Conservation (phyloP, 92 coral and sea anemone genomes). For the Siderastrea radians region DNA sequence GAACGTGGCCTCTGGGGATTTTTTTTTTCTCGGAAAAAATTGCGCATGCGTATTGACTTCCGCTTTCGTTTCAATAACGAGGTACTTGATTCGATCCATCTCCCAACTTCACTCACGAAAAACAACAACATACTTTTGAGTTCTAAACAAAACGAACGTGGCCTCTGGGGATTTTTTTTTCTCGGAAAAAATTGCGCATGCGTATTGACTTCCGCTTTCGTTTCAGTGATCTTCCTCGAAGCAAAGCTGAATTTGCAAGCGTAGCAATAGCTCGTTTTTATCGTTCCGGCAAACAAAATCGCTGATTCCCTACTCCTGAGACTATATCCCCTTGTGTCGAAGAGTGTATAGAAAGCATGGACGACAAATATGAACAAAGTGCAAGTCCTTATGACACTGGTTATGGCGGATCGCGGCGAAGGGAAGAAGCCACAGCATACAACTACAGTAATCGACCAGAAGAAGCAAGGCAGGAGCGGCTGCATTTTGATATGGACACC, state of each 20-base stretch:
- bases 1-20: too few relatives aligned
- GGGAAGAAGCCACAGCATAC: not conserved
- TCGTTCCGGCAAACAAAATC: not conserved
- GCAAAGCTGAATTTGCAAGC: not conserved
- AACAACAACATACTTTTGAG: too few relatives aligned
- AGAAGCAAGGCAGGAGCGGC: slow-evolving; percentile 14
- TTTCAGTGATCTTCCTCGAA: not conserved
- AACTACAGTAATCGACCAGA: slow-evolving; percentile 30
- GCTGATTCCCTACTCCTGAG: not conserved
- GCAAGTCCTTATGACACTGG: slow-evolving; percentile 5
- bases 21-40: too few relatives aligned
- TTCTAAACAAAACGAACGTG: too few relatives aligned
- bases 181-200: not conserved
- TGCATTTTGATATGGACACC: slow-evolving; percentile 15
- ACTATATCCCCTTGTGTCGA: not conserved
- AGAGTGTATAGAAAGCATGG: not conserved
- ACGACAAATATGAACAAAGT: not conserved
- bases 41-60: too few relatives aligned
- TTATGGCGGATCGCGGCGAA: not conserved
- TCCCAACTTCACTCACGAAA: too few relatives aligned
- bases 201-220: slow-evolving; percentile 18
- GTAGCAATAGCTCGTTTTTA: too few relatives aligned
- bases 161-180: too few relatives aligned
- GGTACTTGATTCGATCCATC: too few relatives aligned
- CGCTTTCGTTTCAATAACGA: too few relatives aligned